Conservation (phyloP, 92 coral and sea anemone species). For the Palythoa heliodiscus region DNA sequence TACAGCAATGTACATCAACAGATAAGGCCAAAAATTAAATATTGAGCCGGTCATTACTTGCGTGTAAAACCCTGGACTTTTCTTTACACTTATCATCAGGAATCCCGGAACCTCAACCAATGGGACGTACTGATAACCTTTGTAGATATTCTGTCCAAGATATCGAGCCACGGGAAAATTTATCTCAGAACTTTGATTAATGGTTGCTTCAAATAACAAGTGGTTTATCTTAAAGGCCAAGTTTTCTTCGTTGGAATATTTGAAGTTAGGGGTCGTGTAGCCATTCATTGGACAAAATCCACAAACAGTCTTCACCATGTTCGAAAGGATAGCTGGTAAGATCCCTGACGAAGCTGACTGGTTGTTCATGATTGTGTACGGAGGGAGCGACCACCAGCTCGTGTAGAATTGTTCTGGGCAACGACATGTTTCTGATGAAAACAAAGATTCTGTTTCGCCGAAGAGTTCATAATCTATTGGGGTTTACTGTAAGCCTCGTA, state of each 20-base stretch:
- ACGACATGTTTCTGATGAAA: conserved; percentile 69
- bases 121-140: conserved; percentile 19
- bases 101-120: conserved; percentile 48
- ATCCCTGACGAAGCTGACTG: conserved; percentile 46
- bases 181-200: background rate
- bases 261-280: conserved; percentile 39
- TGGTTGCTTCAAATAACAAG: background rate
- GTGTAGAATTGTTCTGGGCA: conserved; percentile 62
- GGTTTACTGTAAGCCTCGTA: no score
- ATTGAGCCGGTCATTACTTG: conserved; percentile 53
- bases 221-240: background rate
- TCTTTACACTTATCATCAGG: conserved; percentile 42
- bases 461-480: background rate
- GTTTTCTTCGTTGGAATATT: conserved; percentile 1
- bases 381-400: conserved; percentile 67
- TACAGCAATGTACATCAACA: conserved; percentile 31
- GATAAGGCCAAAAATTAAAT: conserved; percentile 57
- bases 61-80: conserved; percentile 44
- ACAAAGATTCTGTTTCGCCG: background rate
- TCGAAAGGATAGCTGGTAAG: conserved; percentile 58
- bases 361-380: conserved; percentile 45
- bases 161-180: conserved; percentile 18
- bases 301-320: conserved; percentile 50
- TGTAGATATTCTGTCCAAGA: background rate
- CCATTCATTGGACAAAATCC: conserved; percentile 42